These are phyloP conservation scores for Cordilura impudica DNA, from an alignment of 2,888 invertebrate genomes.

Conservation along the genomic window DNA sequence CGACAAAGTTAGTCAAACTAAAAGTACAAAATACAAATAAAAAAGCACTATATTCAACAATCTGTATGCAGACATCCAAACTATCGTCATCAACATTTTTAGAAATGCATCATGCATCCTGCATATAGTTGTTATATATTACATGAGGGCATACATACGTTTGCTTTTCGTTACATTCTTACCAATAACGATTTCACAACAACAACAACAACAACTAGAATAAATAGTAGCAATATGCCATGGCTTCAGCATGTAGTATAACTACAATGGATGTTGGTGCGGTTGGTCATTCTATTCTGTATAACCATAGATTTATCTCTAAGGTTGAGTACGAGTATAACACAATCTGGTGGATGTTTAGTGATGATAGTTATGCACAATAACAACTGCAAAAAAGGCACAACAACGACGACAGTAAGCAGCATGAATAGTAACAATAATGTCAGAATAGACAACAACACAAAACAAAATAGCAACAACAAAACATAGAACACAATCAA, in stretches of 20 bases:
- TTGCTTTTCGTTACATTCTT: no score
- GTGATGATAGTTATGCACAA: not conserved
- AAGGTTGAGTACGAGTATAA: not conserved
- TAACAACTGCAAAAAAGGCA: not conserved
- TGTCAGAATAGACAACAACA: not conserved
- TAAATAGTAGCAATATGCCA: not conserved
- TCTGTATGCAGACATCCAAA: not conserved
- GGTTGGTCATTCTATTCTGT: not conserved
- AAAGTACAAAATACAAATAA: not conserved
- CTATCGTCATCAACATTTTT: constrained; percentile 6
- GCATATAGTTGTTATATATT: not conserved
- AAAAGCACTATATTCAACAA: not conserved
- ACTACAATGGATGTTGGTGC: not conserved
- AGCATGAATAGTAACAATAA: not conserved
- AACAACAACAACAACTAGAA: not conserved
- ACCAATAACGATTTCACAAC: not conserved
- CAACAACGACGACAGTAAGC: not conserved
- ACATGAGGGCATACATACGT: not conserved
- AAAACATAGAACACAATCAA: not conserved
- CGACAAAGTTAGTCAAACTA: not conserved
- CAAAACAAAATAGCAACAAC: not conserved
- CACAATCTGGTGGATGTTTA: constrained; percentile 23
- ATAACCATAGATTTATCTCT: not conserved
- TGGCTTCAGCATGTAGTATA: not conserved
- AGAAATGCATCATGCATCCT: constrained; percentile 1